These are phyloP conservation scores for Anableps anableps DNA, from an alignment of 2,797 vertebrate genomes.

Conservation along the genomic window DNA sequence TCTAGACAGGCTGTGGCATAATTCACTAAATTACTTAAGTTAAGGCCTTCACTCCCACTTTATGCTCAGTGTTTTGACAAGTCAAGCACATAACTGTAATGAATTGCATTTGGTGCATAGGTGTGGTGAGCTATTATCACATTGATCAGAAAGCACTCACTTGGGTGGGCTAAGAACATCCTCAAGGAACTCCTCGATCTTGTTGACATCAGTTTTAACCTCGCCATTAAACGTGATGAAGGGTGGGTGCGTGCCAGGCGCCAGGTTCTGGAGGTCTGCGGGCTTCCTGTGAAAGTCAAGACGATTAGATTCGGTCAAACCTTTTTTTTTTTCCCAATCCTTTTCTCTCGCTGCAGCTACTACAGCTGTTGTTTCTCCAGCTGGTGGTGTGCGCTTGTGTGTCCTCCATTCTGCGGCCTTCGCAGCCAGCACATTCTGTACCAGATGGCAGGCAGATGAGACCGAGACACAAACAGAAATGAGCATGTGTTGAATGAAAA, in stretches of 20 bases:
- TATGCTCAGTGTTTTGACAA: not conserved
- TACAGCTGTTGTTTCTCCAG: slow-evolving; percentile 21
- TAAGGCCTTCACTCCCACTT: not conserved
- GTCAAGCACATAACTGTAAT: not conserved
- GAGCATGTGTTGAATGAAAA: slow-evolving; percentile 66
- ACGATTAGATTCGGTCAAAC: not conserved
- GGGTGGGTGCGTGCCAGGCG: slow-evolving; percentile 96
- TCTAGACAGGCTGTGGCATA: not conserved
- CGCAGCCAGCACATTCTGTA: slow-evolving; percentile 60
- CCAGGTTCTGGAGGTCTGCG: slow-evolving; percentile 96
- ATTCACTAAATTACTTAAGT: not conserved
- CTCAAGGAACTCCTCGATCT: slow-evolving; percentile 99
- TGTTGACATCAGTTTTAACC: slow-evolving; percentile 98
- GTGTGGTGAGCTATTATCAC: slow-evolving; percentile 1
- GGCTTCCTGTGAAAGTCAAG: slow-evolving; percentile 86
- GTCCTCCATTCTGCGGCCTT: slow-evolving; percentile 38
- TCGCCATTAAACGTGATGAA: slow-evolving; percentile 98
- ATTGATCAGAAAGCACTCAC: slow-evolving; percentile 79
- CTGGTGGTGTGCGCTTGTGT: slow-evolving; percentile 15
- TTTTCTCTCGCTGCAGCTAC: slow-evolving; percentile 5
- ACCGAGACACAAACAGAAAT: slow-evolving; percentile 58
- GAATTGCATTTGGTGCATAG: slow-evolving; percentile 3
- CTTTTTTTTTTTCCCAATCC: not conserved
- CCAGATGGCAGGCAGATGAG: slow-evolving; percentile 71
- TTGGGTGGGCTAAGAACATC: slow-evolving; percentile 95